phyloP scores from a whole-genome alignment of 2,113 vertebrate species.

The Oreochromis aureus region DNA sequence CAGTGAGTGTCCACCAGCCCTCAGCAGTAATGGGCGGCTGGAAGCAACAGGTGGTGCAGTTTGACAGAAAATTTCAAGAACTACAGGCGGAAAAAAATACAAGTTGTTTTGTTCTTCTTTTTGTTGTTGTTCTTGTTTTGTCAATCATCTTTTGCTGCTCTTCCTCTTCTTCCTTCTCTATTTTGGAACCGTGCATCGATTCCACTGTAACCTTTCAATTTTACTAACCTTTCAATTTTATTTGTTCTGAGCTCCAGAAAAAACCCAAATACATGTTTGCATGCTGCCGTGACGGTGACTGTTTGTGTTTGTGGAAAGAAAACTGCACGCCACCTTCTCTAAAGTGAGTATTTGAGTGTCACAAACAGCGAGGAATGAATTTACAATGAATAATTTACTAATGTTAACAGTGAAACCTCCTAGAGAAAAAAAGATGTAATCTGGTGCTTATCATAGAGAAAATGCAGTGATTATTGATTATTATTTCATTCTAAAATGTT shows the following conservation, averaged over 20 bases:
- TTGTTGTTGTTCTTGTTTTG: neutral
- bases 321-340: neutral
- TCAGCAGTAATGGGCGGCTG: neutral
- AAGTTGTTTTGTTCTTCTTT: neutral
- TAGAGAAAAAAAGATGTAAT: neutral
- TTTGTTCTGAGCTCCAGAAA: neutral
- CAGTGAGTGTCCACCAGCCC: neutral
- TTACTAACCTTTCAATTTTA: neutral
- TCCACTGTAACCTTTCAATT: neutral
- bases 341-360: neutral
- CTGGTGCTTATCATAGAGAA: neutral
- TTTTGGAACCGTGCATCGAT: neutral
- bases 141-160: neutral
- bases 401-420: accelerated
- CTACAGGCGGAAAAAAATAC: neutral
- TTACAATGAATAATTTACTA: neutral
- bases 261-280: neutral
- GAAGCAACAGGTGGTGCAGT: neutral
- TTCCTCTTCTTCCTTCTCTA: constrained; percentile 14
- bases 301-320: neutral
- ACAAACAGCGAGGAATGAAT: neutral
- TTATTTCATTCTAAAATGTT: neutral
- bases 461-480: neutral
- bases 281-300: neutral
- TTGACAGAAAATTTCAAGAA: neutral